Evolutionary conservation across 2,888 invertebrate genomes (phyloP).

Genomic region (Biston stratarius): DNA sequence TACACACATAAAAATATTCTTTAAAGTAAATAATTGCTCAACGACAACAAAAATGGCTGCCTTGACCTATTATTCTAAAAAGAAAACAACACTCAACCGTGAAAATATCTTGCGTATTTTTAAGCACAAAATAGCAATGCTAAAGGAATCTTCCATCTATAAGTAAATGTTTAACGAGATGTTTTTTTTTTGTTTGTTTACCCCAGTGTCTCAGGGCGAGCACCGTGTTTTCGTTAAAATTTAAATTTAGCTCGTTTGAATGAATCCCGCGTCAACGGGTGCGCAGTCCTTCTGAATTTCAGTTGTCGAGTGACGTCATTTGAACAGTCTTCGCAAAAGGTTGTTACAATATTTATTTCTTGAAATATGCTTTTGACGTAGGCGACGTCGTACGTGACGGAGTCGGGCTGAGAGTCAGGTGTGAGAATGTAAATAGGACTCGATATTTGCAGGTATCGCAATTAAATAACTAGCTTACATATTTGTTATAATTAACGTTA

Average conservation of each 20-base stretch:
- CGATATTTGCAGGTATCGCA: slow-evolving; percentile 17
- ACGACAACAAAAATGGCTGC: slow-evolving; percentile 38
- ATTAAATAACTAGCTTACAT: slow-evolving; percentile 4
- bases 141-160: slow-evolving; percentile 30
- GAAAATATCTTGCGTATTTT: slow-evolving; percentile 33
- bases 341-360: slow-evolving; percentile 34
- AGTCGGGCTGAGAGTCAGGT: slow-evolving; percentile 29
- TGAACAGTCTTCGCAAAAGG: slow-evolving; percentile 22
- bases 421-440: slow-evolving; percentile 26
- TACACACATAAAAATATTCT: slow-evolving; percentile 27
- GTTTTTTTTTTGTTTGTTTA: slow-evolving; percentile 43
- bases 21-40: slow-evolving; percentile 28
- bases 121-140: slow-evolving; percentile 32
- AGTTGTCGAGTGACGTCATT: slow-evolving; percentile 42
- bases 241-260: slow-evolving; percentile 51
- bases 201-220: slow-evolving; percentile 32
- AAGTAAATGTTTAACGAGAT: slow-evolving; percentile 28
- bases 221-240: slow-evolving; percentile 48
- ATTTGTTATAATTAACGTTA: slow-evolving; percentile 4
- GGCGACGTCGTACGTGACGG: slow-evolving; percentile 27
- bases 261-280: slow-evolving; percentile 47
- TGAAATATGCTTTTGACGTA: slow-evolving; percentile 37
- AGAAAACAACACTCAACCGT: slow-evolving; percentile 31
- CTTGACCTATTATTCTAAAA: slow-evolving; percentile 48
- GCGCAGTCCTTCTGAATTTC: slow-evolving; percentile 40